Evolutionary conservation across 2,888 invertebrate species (phyloP).

Genomic region (Volucella bombylans): DNA sequence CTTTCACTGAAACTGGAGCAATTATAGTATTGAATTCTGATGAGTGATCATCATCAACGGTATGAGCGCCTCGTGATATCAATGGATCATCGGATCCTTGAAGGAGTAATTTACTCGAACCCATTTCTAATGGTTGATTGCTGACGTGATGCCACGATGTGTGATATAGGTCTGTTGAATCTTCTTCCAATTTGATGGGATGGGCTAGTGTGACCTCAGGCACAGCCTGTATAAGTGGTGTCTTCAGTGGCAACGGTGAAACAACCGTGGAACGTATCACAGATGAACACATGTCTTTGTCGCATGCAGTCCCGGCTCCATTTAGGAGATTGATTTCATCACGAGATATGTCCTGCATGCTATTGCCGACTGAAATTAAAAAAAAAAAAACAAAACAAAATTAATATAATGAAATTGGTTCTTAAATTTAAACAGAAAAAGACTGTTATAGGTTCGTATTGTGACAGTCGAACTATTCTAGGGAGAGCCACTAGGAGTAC

Average conservation of each 20-base stretch:
- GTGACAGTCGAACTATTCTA: background rate
- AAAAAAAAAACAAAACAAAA: conserved; percentile 7
- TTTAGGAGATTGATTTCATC: conserved; percentile 78
- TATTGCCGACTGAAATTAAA: conserved; percentile 77
- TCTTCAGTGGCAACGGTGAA: conserved; percentile 69
- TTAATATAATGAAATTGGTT: background rate
- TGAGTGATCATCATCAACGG: conserved; percentile 79
- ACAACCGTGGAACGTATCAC: conserved; percentile 74
- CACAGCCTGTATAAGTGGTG: conserved; percentile 50
- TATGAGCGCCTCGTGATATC: conserved; percentile 81
- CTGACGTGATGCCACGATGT: conserved; percentile 66
- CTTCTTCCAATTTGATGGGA: conserved; percentile 60
- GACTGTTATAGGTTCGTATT: background rate
- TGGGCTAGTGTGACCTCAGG: conserved; percentile 49
- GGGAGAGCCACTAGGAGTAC: too few relatives aligned
- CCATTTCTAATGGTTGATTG: conserved; percentile 69
- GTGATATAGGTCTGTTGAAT: conserved; percentile 52
- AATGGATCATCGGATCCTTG: conserved; percentile 82
- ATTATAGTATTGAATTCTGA: conserved; percentile 78
- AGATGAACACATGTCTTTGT: conserved; percentile 76
- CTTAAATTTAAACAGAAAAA: background rate
- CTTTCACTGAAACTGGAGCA: conserved; percentile 73
- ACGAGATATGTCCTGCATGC: conserved; percentile 81
- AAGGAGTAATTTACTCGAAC: conserved; percentile 78
- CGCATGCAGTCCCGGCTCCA: conserved; percentile 75